phyloP scores from a whole-genome alignment of 2,888 invertebrate species.

The Galerucella calmariensis region DNA sequence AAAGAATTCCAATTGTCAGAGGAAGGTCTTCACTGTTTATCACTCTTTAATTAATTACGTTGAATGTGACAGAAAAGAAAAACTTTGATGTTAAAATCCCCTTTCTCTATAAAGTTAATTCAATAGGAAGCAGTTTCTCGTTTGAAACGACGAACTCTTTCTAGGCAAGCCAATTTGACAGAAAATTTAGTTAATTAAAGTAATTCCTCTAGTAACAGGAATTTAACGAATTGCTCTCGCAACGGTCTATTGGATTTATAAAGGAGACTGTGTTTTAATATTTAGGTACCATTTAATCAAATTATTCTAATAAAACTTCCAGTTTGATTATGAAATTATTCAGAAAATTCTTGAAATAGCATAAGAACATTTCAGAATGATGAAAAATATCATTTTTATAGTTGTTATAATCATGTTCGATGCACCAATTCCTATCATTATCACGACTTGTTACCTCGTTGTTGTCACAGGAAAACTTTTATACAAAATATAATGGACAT shows the following conservation, averaged over 20 bases:
- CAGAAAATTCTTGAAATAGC: too few species aligned
- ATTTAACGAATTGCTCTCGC: neutral
- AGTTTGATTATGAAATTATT: too few species aligned
- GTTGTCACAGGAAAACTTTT: too few species aligned
- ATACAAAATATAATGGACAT: too few species aligned
- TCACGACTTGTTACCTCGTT: too few species aligned
- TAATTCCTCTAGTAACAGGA: neutral
- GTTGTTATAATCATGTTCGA: too few species aligned
- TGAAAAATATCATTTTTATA: too few species aligned
- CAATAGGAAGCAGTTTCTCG: neutral
- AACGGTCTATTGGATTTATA: neutral
- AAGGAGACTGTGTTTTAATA: neutral
- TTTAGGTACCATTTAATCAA: neutral
- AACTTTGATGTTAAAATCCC: neutral
- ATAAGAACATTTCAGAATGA: too few species aligned
- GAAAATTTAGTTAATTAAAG: neutral
- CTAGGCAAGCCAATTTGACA: neutral
- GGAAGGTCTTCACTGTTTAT: neutral
- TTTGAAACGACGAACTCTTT: neutral
- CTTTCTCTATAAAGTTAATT: neutral
- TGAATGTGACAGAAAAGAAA: neutral
- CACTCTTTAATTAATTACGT: neutral
- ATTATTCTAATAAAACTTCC: neutral
- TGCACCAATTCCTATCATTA: too few species aligned
- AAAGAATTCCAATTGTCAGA: too few species aligned